These are phyloP conservation scores for Dolichoris vasculosae DNA, from an alignment of 1,140 invertebrate species.

Conservation along the genomic window DNA sequence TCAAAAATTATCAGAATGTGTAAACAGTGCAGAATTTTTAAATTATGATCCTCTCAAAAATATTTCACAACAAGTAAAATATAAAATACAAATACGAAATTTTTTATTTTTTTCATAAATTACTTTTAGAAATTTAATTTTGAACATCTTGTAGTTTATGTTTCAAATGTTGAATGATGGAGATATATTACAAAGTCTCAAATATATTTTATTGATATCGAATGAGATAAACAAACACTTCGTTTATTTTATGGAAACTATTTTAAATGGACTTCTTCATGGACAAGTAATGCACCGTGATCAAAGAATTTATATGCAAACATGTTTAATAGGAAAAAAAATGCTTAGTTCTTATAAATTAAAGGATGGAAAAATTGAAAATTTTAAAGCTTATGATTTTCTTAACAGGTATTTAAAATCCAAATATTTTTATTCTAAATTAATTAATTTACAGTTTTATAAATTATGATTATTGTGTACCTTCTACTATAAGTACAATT, in stretches of 20 bases:
- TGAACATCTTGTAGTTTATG: conserved; percentile 57
- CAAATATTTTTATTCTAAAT: neutral
- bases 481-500: no score
- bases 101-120: conserved; percentile 25
- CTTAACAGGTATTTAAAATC: conserved; percentile 47
- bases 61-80: conserved; percentile 55
- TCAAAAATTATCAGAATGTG: conserved; percentile 53
- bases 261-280: conserved; percentile 62
- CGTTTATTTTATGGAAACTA: conserved; percentile 49
- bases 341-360: neutral
- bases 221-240: conserved; percentile 48
- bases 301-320: conserved; percentile 61
- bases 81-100: neutral
- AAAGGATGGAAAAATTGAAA: conserved; percentile 11
- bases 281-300: conserved; percentile 60
- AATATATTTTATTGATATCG: conserved; percentile 58
- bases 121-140: conserved; percentile 26
- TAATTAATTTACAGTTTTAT: neutral
- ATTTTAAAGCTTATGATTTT: conserved; percentile 42
- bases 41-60: conserved; percentile 25
- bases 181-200: conserved; percentile 58
- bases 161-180: conserved; percentile 59
- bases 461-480: no score
- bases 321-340: conserved; percentile 26
- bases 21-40: conserved; percentile 45